Base-by-base conservation (phyloP, 1,140 invertebrate species). In the Nasonia longicornis region DNA sequence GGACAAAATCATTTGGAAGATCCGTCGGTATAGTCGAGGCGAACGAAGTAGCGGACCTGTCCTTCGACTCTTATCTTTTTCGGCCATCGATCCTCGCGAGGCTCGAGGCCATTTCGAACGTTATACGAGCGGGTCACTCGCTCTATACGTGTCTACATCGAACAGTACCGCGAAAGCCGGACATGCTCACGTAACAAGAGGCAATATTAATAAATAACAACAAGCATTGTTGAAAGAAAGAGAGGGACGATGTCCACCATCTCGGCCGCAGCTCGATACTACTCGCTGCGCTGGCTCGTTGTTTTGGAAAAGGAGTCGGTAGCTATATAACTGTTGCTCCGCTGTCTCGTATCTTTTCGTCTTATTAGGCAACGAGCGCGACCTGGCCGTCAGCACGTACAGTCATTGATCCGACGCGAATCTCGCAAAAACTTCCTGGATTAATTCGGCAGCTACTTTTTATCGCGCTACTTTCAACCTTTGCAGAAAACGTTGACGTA, bases 181-280 rank as follows among this genome's bases (percentile, higher is more conserved):
- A 14, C 69, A 11, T 58, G 58, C 31, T 72, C 69, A 71, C 78
- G 71, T 83, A 83, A 80, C 76, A 66, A 70, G 66, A 63, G 74
- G 69, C 73, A 66, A 79, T 82, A 66, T 78, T 80, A 84, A 84
- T 84, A 82, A 84, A 84, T 84, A 84, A 84, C 67, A 63, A 52
- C 45, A 26, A 45, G 69, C 63, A 83, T 35, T 74, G 63, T 7
- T 35, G 35, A 67, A 42, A 66, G 6, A 52, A 20, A 72, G 42
- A 67, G 31, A n/a, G 22, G 38, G n/a, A 35, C 38, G n/a, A 12
- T 48, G 82, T 75, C 16, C 0, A 2, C 12, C 4, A 14, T 14
- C n/a, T 66, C 64, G 22, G 22, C 3, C 35, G 77, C 52, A 72
- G 35, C 16, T 42, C 45, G 71, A 63, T 74, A 74, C 4, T 11